Base-by-base conservation (phyloP, 1,140 invertebrate genomes). In the Parasteatoda tepidariorum region DNA sequence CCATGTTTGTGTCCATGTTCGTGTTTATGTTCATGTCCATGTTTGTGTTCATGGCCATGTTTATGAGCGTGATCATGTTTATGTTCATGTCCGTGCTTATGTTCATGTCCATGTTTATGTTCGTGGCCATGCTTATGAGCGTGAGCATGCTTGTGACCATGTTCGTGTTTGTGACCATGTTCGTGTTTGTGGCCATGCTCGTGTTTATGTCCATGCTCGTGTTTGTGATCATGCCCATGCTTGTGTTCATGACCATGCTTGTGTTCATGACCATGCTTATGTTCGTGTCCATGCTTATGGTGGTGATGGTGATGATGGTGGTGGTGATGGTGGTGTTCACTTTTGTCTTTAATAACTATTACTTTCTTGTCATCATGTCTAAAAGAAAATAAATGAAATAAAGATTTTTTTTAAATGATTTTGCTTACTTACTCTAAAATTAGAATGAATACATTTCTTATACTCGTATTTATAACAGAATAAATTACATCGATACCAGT, bases 291-390 rank as follows among this genome's bases (percentile, higher is more conserved):
- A 28, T 84, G 83, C 6, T 59, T 68, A n/a, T 81, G 76, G n/a
- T 67, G 55, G 30, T 81, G 76, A n/a, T 68, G 62, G 22, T 81
- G 78, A 24, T 82, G 78, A 7, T 82, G 78, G 33, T 82, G 78
- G 34, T 82, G 78, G 26, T 82, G 78, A 30, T 82, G 78, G 18
- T 82, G 78, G 33, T 82, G 78, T 6, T 82, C 78, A 22, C 78
- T 82, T 55, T 82, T 82, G 33, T 82, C 78, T 48, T 82, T 82
- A 2, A 82, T 71, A 4, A 82, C 78, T 26, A 82, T 82, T 3
- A 82, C 78, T 57, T 82, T 59, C 57, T 82, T 82, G 3, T 62
- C 68, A 28, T 82, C 66, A 62, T 57, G 41, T 4, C 67, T 70
- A 24, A 55, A 71, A 38, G 6, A 33, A 11, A 75, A n/a, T n/a